Percentiles rank a stretch among this genome's conserved stretches.
These are phyloP conservation scores for Vultur gryphus DNA, from an alignment of 2,797 vertebrate species.

Conservation along the genomic window DNA sequence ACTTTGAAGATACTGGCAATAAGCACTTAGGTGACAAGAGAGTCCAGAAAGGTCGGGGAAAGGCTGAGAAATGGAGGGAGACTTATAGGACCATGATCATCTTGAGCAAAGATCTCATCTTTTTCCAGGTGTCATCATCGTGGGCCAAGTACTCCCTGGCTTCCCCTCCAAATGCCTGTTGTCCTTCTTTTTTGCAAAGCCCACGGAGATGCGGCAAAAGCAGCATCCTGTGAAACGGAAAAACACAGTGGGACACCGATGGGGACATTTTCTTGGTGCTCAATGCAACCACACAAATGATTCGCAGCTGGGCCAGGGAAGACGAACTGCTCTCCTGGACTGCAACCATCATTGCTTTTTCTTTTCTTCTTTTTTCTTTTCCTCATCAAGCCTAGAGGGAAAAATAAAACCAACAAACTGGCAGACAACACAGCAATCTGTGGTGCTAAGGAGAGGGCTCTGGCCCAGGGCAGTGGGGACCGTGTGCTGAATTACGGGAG, in stretches of 20 bases:
- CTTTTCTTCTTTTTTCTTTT: background rate
- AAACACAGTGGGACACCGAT: rapidly evolving
- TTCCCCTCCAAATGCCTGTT: background rate
- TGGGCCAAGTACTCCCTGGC: background rate
- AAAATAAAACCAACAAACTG: background rate
- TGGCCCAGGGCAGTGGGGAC: background rate
- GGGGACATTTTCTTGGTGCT: background rate
- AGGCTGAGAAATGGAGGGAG: background rate
- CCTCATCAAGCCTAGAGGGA: background rate
- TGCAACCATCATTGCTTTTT: background rate
- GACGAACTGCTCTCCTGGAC: rapidly evolving
- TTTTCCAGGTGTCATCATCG: background rate
- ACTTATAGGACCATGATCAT: rapidly evolving
- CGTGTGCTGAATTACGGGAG: background rate
- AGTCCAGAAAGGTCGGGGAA: background rate
- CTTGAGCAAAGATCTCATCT: background rate
- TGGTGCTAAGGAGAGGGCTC: background rate
- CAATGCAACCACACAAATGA: background rate
- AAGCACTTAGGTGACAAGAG: background rate
- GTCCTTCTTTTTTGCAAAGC: background rate
- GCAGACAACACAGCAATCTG: background rate
- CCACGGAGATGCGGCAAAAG: rapidly evolving
- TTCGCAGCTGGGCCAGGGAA: background rate
- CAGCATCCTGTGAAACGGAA: background rate
- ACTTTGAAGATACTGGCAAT: background rate